Base-by-base conservation (phyloP, 64 coral and sea anemone genomes). In the Stichodactyla helianthus region DNA sequence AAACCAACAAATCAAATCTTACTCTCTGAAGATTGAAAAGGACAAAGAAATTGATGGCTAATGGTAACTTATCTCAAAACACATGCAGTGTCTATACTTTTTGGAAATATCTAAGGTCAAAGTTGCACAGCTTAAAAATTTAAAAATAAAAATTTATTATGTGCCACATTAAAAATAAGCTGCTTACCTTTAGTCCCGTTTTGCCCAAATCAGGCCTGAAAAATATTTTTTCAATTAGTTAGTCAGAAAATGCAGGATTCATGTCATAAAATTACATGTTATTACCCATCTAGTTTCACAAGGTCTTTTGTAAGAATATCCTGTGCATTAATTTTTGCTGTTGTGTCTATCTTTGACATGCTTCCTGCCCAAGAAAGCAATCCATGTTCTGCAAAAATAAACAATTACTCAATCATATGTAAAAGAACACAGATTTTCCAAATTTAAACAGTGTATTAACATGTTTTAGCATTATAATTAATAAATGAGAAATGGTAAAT, bases 151-250 rank as follows among this genome's bases (percentile, higher is more conserved):
- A 57, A 57, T 57, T 5, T 17, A 60, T 15, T 17, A 60, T 13
- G 4, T 44, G 35, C 35, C 35, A 44, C 35, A 44, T 44, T 44
- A n/a, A 59, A 59, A 59, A 59, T 10, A 4, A 20, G 76, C 76
- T 60, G 59, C 19, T 19, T 59, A 84, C 82, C 82, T 55, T 84
- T 19, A 84, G 52, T 17, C 82, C 82, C 54, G 50, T 84, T 52
- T 84, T 84, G 23, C 82, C 82, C n/a, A 59, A 27, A 50, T 84
- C 82, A 13, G 22, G 18, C 27, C 82, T 84, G 82, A 51, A 84
- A 84, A 84, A 55, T 5, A 65, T 23, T 12, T 65, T 22, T 7
- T 65, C 19, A n/a, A 1, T 65, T 60, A 14, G 18, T 60, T 17
- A 60, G 59, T 60, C 5, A 62, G 12, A 14, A 17, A 44, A 44